phyloP scores from a whole-genome alignment of 2,113 vertebrate genomes.

The Indri indri region DNA sequence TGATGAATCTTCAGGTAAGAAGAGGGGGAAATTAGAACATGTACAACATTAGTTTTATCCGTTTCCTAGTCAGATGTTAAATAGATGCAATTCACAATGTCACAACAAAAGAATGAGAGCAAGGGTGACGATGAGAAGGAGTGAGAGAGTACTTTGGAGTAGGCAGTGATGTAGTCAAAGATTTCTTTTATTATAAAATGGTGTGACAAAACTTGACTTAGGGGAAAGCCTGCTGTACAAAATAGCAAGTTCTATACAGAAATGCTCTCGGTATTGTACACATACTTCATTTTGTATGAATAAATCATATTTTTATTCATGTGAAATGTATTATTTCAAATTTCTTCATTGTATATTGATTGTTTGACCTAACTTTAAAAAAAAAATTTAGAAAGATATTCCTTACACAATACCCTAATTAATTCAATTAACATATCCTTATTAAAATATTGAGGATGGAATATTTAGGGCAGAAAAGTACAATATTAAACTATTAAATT shows the following conservation, averaged over 20 bases:
- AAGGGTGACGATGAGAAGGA: background rate
- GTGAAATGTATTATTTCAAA: background rate
- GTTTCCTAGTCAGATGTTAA: background rate
- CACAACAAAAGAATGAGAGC: background rate
- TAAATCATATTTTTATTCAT: background rate
- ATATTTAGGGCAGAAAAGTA: conserved; percentile 78
- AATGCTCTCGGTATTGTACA: background rate
- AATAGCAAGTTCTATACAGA: background rate
- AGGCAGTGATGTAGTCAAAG: background rate
- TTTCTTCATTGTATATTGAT: conserved; percentile 5
- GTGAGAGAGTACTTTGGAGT: background rate
- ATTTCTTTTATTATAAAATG: background rate
- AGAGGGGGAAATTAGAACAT: background rate
- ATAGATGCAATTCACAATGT: background rate
- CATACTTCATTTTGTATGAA: background rate
- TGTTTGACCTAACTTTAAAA: conserved; percentile 20
- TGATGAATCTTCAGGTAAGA: background rate
- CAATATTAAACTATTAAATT: conserved; percentile 79
- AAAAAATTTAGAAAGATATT: conserved; percentile 41
- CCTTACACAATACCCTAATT: conserved; percentile 61
- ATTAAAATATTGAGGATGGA: conserved; percentile 78
- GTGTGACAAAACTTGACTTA: background rate
- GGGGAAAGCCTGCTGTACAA: background rate
- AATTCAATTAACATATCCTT: conserved; percentile 77
- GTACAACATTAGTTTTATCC: background rate